phyloP scores from a whole-genome alignment of 1,140 invertebrate genomes.

The Aporrectodea caliginosa region DNA sequence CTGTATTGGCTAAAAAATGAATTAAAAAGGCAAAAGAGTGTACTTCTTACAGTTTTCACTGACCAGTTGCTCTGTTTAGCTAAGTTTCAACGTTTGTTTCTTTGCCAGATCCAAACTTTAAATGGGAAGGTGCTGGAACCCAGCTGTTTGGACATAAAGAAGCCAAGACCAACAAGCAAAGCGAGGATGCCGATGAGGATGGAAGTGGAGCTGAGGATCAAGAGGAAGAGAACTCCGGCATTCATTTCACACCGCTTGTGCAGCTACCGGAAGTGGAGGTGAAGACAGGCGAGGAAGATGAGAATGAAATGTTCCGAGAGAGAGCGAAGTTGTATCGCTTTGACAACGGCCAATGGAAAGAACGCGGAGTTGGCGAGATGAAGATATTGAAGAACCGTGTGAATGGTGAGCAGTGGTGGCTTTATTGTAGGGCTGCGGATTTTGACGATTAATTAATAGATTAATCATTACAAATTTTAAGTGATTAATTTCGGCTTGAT shows the following conservation, averaged over 20 bases:
- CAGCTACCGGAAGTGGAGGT: conserved; percentile 74
- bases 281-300: conserved; percentile 78
- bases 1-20: too few relatives aligned
- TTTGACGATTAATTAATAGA: too few relatives aligned
- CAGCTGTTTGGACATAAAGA: not conserved
- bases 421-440: too few relatives aligned
- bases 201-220: not conserved
- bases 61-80: too few relatives aligned
- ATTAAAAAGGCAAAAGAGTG: too few relatives aligned
- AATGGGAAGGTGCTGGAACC: not conserved
- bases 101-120: not conserved
- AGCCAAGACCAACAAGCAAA: not conserved
- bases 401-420: conserved; percentile 9
- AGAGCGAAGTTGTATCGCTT: conserved; percentile 20
- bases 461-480: too few relatives aligned
- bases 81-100: too few relatives aligned
- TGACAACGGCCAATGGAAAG: conserved; percentile 26
- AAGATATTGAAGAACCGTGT: conserved; percentile 26
- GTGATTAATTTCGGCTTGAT: too few relatives aligned
- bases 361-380: conserved; percentile 29
- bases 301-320: conserved; percentile 60
- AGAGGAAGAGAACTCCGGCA: conserved; percentile 66
- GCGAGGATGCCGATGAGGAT: not conserved
- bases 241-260: conserved; percentile 81
- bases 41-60: too few relatives aligned